Evolutionary conservation across 2,797 vertebrate genomes (phyloP).

Genomic region (Meriones psammophilus): DNA sequence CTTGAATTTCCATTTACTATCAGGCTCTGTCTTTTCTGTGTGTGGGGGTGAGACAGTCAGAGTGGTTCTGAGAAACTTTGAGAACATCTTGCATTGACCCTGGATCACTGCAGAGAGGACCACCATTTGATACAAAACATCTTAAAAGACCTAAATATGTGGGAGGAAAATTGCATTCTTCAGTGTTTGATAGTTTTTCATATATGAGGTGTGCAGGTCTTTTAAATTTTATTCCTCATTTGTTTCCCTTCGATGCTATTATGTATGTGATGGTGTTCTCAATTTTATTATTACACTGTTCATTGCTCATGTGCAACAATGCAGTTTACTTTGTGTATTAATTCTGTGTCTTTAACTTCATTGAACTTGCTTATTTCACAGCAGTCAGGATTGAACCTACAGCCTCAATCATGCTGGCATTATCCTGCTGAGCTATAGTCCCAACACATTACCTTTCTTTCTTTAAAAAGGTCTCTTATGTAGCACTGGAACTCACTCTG

Average conservation of each 20-base stretch:
- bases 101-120: background rate
- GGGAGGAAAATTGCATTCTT: background rate
- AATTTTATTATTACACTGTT: background rate
- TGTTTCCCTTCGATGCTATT: slow-evolving; percentile 1
- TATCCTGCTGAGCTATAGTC: background rate
- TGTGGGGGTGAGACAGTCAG: background rate
- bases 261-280: slow-evolving; percentile 30
- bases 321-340: background rate
- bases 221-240: background rate
- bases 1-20: background rate
- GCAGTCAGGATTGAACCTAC: background rate
- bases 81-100: background rate
- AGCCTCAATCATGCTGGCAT: background rate
- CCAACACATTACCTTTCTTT: background rate
- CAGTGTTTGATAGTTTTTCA: background rate
- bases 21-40: background rate
- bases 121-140: background rate
- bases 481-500: background rate
- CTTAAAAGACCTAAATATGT: too few relatives aligned
- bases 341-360: background rate
- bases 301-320: background rate
- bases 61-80: background rate
- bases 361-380: background rate
- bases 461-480: background rate
- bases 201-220: background rate